phyloP scores from a whole-genome alignment of 2,888 invertebrate genomes.

The Diaperis boleti region DNA sequence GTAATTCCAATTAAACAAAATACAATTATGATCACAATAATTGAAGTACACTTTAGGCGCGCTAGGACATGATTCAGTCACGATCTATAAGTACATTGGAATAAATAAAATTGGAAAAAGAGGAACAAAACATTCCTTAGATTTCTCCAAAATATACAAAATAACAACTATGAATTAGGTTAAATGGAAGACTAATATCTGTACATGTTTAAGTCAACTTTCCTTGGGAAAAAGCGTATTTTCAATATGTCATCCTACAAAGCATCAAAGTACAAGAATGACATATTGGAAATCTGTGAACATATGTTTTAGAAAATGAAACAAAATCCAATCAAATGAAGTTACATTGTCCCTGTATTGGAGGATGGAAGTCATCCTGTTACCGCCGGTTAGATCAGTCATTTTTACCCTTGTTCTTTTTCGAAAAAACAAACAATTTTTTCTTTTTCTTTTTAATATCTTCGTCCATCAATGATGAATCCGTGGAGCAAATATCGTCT shows the following conservation, averaged over 20 bases:
- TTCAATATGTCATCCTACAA: slow-evolving; percentile 33
- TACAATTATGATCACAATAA: slow-evolving; percentile 34
- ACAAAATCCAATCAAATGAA: slow-evolving; percentile 27
- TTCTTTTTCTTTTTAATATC: slow-evolving; percentile 73
- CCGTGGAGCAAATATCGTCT: slow-evolving; percentile 77
- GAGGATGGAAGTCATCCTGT: slow-evolving; percentile 20
- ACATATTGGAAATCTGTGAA: slow-evolving; percentile 34
- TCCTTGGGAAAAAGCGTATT: slow-evolving; percentile 36
- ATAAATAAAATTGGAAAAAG: slow-evolving; percentile 38
- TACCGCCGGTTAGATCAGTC: slow-evolving; percentile 40
- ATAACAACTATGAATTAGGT: slow-evolving; percentile 15
- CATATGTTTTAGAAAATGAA: slow-evolving; percentile 25
- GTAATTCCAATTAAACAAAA: slow-evolving; percentile 32
- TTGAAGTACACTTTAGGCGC: slow-evolving; percentile 43
- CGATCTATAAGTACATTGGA: slow-evolving; percentile 41
- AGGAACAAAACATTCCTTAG: slow-evolving; percentile 40
- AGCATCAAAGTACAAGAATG: slow-evolving; percentile 28
- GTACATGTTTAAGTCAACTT: slow-evolving; percentile 30
- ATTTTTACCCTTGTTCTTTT: slow-evolving; percentile 69
- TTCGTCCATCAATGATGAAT: slow-evolving; percentile 78
- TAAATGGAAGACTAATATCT: slow-evolving; percentile 41
- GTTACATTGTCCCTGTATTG: slow-evolving; percentile 41
- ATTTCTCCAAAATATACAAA: slow-evolving; percentile 39
- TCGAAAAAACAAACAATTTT: slow-evolving; percentile 75
- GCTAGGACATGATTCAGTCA: slow-evolving; percentile 37